phyloP scores from a whole-genome alignment of 2,888 invertebrate genomes.

The Drosophila merina region DNA sequence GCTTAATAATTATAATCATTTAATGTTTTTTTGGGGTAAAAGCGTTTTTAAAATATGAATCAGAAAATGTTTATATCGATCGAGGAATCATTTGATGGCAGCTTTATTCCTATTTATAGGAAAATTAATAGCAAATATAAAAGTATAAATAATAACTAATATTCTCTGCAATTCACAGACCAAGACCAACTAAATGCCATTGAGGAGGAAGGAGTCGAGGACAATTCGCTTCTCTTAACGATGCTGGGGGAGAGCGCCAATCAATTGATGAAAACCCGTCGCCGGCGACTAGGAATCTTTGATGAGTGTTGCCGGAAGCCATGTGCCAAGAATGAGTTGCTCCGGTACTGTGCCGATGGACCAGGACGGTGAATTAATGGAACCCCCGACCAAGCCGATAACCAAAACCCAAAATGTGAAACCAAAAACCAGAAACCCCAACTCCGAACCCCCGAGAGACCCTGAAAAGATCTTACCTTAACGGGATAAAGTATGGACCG shows the following conservation, averaged over 20 bases:
- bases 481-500: background rate
- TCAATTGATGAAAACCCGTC: constrained; percentile 62
- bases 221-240: constrained; percentile 52
- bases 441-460: background rate
- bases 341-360: constrained; percentile 60
- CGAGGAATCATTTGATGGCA: too few relatives aligned
- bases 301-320: constrained; percentile 75
- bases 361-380: constrained; percentile 12
- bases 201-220: constrained; percentile 31
- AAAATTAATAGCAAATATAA: too few relatives aligned
- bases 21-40: too few relatives aligned
- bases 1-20: too few relatives aligned
- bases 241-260: constrained; percentile 51
- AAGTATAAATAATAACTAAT: too few relatives aligned
- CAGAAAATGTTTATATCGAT: too few relatives aligned
- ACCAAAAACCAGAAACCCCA: background rate
- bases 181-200: constrained; percentile 41
- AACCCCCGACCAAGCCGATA: background rate
- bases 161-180: constrained; percentile 13
- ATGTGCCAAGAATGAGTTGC: constrained; percentile 61
- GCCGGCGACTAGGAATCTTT: constrained; percentile 63
- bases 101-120: too few relatives aligned
- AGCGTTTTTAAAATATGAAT: too few relatives aligned
- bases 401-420: too few relatives aligned
- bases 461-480: background rate